Percentiles rank a stretch among this genome's conserved stretches.
Evolutionary conservation across 2,113 vertebrate species (phyloP).

Genomic region (Rhinolophus ferrumequinum): DNA sequence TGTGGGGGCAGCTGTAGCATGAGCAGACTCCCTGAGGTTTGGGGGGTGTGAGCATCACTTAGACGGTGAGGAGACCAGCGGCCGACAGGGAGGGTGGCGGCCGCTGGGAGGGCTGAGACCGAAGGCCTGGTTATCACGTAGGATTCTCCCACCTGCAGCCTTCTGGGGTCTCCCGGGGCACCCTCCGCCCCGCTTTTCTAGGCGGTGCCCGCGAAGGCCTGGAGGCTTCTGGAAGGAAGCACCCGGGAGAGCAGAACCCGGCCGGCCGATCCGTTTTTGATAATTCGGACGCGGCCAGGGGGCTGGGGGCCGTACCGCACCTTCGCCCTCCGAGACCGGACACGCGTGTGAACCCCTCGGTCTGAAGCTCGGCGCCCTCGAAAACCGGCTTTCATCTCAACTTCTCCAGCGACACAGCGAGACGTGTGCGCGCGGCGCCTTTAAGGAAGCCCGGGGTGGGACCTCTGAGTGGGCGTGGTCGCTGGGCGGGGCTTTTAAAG

Average conservation of each 20-base stretch:
- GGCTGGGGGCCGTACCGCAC: neutral
- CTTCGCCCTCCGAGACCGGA: neutral
- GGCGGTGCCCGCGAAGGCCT: neutral
- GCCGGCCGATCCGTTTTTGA: neutral
- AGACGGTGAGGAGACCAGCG: neutral
- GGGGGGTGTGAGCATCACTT: neutral
- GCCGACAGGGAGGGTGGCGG: neutral
- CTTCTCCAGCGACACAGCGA: neutral
- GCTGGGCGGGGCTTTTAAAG: neutral
- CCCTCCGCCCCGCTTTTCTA: neutral
- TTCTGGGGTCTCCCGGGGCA: neutral
- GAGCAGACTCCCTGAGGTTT: neutral
- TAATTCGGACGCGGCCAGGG: neutral
- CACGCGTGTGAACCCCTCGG: neutral
- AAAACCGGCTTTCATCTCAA: neutral
- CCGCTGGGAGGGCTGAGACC: too few species aligned
- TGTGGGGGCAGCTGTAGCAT: neutral
- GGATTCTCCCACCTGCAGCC: neutral
- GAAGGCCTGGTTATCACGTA: neutral
- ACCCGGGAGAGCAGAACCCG: neutral
- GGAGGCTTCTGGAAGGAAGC: neutral
- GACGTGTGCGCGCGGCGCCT: neutral
- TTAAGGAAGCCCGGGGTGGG: neutral
- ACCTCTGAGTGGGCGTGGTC: neutral
- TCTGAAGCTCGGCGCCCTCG: neutral